These are phyloP conservation scores for Coilia nasus DNA, from an alignment of 2,797 vertebrate species.

Conservation along the genomic window DNA sequence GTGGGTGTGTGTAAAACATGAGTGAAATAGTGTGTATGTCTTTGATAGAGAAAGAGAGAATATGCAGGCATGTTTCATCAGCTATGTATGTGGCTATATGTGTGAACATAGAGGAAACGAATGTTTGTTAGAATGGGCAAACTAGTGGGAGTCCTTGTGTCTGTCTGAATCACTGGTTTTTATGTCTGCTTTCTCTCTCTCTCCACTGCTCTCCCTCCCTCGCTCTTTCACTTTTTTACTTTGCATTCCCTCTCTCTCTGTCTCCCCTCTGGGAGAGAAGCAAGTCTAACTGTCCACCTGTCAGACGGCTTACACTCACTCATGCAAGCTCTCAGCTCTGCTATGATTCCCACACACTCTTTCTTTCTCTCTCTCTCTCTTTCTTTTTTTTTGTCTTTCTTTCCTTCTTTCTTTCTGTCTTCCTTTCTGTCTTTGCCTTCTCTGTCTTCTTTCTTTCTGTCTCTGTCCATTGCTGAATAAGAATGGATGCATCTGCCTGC, in stretches of 20 bases:
- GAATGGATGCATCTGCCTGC: neutral
- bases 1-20: constrained; percentile 42
- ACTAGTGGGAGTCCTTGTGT: neutral
- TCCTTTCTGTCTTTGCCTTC: neutral
- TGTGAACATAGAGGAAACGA: neutral
- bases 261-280: neutral
- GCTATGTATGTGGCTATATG: neutral
- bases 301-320: constrained; percentile 8
- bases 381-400: neutral
- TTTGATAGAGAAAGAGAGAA: neutral
- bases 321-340: constrained; percentile 1
- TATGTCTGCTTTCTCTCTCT: neutral
- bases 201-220: neutral
- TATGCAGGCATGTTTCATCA: neutral
- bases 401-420: neutral
- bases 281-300: neutral
- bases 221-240: neutral
- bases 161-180: neutral
- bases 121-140: neutral
- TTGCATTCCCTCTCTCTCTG: neutral
- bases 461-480: neutral
- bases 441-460: neutral
- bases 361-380: too few relatives aligned
- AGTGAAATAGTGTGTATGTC: neutral
- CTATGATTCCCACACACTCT: neutral